phyloP scores from a whole-genome alignment of 2,797 vertebrate genomes.

The Centropyge bicolor region DNA sequence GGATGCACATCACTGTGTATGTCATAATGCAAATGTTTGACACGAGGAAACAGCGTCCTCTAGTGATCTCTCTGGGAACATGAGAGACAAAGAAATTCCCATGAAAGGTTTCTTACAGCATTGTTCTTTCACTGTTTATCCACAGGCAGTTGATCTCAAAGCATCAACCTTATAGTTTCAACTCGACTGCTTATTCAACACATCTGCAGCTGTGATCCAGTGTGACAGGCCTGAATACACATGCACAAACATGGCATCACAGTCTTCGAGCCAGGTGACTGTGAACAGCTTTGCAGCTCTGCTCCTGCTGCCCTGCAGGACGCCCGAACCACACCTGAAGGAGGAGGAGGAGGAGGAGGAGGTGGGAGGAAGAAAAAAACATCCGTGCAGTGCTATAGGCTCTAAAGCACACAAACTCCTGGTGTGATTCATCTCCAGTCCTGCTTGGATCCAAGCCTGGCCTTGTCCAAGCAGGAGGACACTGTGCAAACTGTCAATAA shows the following conservation, averaged over 20 bases:
- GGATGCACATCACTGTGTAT: constrained; percentile 21
- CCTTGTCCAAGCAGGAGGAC: constrained; percentile 26
- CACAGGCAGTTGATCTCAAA: constrained; percentile 26
- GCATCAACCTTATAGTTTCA: neutral
- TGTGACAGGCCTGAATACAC: neutral
- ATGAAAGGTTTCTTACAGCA: constrained; percentile 46
- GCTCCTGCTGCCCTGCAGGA: constrained; percentile 67
- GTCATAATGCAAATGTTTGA: constrained; percentile 7
- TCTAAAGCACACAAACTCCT: constrained; percentile 13
- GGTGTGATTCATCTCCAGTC: neutral
- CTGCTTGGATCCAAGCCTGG: constrained; percentile 15
- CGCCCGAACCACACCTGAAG: constrained; percentile 80
- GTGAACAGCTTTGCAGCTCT: constrained; percentile 57
- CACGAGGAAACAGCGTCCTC: constrained; percentile 71
- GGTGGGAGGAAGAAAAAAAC: constrained; percentile 17
- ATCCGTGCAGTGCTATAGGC: constrained; percentile 11
- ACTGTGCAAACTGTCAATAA: constrained; percentile 28
- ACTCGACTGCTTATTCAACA: constrained; percentile 5
- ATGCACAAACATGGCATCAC: neutral
- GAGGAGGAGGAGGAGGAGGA: constrained; percentile 2
- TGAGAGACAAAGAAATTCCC: constrained; percentile 57
- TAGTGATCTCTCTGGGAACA: constrained; percentile 56
- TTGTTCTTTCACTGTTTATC: constrained; percentile 32
- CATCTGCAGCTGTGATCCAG: neutral
- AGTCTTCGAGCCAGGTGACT: constrained; percentile 40